Evolutionary conservation across 2,797 vertebrate genomes (phyloP).

Genomic region (Ceyx erithaca): DNA sequence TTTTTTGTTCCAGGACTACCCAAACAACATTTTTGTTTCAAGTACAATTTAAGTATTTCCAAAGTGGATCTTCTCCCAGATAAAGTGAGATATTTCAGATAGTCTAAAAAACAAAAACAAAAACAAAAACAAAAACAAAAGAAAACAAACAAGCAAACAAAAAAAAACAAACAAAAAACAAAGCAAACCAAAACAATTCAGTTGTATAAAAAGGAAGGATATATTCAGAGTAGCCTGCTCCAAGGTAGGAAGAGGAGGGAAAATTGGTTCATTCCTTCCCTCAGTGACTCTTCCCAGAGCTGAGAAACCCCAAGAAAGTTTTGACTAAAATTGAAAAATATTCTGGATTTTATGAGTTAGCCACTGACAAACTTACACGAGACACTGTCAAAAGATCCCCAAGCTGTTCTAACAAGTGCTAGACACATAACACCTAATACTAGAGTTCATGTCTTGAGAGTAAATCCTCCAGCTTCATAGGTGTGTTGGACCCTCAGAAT

Average conservation of each 20-base stretch:
- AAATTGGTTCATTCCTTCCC: neutral
- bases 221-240: neutral
- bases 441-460: neutral
- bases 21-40: neutral
- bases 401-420: neutral
- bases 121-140: too few relatives aligned
- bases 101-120: neutral
- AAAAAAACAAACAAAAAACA: too few relatives aligned
- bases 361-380: neutral
- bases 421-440: rapidly evolving
- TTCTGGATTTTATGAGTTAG: neutral
- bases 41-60: neutral
- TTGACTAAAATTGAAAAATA: neutral
- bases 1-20: neutral
- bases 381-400: neutral
- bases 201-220: neutral
- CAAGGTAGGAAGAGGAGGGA: neutral
- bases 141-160: too few relatives aligned
- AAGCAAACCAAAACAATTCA: neutral
- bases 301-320: neutral
- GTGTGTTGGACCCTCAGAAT: neutral
- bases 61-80: neutral
- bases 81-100: neutral
- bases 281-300: neutral
- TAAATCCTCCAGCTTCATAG: neutral